A percentile compares a stretch with the other conserved stretches of the same genome.
Evolutionary conservation across 2,797 vertebrate species (phyloP).

Genomic region (Poeciliopsis presidionis): DNA sequence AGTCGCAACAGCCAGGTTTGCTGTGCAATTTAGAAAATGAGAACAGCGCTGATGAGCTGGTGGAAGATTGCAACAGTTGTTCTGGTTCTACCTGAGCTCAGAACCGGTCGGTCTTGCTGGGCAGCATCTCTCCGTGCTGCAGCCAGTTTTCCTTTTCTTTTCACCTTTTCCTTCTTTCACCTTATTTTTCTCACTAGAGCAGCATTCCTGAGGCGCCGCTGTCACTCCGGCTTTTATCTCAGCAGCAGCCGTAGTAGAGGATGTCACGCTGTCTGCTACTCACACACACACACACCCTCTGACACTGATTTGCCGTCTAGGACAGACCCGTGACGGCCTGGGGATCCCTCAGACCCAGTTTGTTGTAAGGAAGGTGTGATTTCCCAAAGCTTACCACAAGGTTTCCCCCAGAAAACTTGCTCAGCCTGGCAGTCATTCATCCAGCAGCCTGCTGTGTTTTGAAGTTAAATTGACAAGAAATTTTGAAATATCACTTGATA

Average conservation of each 20-base stretch:
- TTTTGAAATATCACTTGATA: too few relatives aligned
- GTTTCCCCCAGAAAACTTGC: too few relatives aligned
- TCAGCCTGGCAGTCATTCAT: too few relatives aligned
- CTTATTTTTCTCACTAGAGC: constrained; percentile 8
- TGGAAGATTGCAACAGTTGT: neutral
- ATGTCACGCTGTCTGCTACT: neutral
- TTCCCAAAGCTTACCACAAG: neutral
- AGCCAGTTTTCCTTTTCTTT: constrained; percentile 3
- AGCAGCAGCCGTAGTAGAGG: constrained; percentile 1
- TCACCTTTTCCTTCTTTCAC: constrained; percentile 17
- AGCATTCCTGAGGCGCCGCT: constrained; percentile 49
- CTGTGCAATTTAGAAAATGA: neutral
- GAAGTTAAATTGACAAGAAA: too few relatives aligned
- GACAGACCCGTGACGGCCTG: neutral
- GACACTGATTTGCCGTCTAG: constrained; percentile 5
- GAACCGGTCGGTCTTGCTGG: constrained; percentile 57
- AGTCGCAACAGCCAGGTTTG: neutral
- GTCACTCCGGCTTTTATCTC: neutral
- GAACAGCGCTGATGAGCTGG: constrained; percentile 12
- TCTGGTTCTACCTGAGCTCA: constrained; percentile 54
- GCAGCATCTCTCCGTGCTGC: constrained; percentile 39
- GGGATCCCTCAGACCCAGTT: neutral
- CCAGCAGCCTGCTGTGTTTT: too few relatives aligned
- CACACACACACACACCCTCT: neutral
- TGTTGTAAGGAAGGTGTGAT: neutral